Evolutionary conservation across 2,888 invertebrate genomes (phyloP).

Genomic region (Syritta pipiens): DNA sequence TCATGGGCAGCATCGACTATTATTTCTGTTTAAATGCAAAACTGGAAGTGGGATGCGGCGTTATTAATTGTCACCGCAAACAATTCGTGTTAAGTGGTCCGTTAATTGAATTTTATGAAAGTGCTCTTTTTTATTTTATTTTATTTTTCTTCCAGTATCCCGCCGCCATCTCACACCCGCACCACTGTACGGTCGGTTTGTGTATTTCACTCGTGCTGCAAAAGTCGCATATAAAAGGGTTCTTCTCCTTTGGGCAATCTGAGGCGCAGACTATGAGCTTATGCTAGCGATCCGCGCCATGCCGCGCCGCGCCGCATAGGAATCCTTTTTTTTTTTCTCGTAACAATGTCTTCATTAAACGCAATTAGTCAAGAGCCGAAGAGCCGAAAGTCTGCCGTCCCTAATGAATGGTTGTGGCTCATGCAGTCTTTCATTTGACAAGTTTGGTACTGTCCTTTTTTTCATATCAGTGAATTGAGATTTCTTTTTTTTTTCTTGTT

Average conservation of each 20-base stretch:
- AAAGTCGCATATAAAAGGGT: slow-evolving; percentile 28
- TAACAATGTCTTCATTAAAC: slow-evolving; percentile 62
- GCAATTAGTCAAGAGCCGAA: slow-evolving; percentile 63
- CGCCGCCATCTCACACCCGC: slow-evolving; percentile 26
- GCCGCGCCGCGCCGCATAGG: too few relatives aligned
- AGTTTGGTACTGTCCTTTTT: slow-evolving; percentile 58
- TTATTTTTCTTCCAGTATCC: slow-evolving; percentile 13
- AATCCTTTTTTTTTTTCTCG: slow-evolving; percentile 33
- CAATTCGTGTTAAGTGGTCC: slow-evolving; percentile 59
- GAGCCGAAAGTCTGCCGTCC: slow-evolving; percentile 61
- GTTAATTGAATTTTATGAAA: slow-evolving; percentile 63
- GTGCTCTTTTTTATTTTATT: slow-evolving; percentile 17
- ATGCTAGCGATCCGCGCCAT: slow-evolving; percentile 42
- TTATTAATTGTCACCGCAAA: slow-evolving; percentile 54
- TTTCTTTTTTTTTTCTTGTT: too few relatives aligned
- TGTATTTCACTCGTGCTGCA: slow-evolving; percentile 37
- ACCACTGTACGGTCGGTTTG: background rate
- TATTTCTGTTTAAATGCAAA: slow-evolving; percentile 38
- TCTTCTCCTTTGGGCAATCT: slow-evolving; percentile 44
- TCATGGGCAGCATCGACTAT: background rate
- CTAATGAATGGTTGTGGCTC: slow-evolving; percentile 63
- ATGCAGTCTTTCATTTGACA: slow-evolving; percentile 62
- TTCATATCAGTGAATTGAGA: slow-evolving; percentile 62
- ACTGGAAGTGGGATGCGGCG: slow-evolving; percentile 25
- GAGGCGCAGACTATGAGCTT: slow-evolving; percentile 30